Base-by-base conservation (phyloP, 2,797 vertebrate species). In the Coregonus suidteri region DNA sequence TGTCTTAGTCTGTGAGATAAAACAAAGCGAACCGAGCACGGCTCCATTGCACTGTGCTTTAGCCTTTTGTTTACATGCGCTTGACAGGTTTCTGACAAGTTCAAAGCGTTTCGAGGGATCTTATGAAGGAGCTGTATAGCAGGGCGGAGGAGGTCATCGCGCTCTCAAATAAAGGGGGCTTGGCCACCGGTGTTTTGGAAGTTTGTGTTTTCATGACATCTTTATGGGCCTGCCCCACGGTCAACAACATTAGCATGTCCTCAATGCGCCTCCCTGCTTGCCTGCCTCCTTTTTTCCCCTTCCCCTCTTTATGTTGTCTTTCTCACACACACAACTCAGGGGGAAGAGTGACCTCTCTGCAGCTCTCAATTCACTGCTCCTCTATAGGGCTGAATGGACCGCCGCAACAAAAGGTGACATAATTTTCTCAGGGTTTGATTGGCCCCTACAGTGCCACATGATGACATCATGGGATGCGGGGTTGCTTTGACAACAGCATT, bases 391-490 rank as follows among this genome's bases (percentile, higher is more conserved):
- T 96, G 95, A 96, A 96, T 95, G 95, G 95, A 94, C 86, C 89
- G 75, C 90, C 93, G 91, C 93, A 94, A 95, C 94, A 93, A 93
- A 94, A 92, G 91, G 92, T 98, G 96, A 98, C 96, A 95, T 98
- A 94, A 98, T 93, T 94, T 90, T 90, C 90, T 88, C 91, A 79
- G 85, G 76, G 82, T 89, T 93, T 82, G 92, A 96, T 97, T 97
- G 95, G 96, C 88, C 93, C 86, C 85, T 83, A 85, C 85, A 87
- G 65, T 92, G 76, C 83, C 92, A 91, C 84, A 76, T 88, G 90
- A 84, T 97, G 96, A 97, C 91, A 96, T 94, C 96, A 96, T 89
- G 78, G 95, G 96, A 95, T 94, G 92, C 89, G 92, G 91, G n/a
- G 94, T 96, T 94, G 93, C 94, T 93, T 83, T 81, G 95, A 94